Base-by-base conservation (phyloP, 2,797 vertebrate genomes). In the Hozukius guyotensis region DNA sequence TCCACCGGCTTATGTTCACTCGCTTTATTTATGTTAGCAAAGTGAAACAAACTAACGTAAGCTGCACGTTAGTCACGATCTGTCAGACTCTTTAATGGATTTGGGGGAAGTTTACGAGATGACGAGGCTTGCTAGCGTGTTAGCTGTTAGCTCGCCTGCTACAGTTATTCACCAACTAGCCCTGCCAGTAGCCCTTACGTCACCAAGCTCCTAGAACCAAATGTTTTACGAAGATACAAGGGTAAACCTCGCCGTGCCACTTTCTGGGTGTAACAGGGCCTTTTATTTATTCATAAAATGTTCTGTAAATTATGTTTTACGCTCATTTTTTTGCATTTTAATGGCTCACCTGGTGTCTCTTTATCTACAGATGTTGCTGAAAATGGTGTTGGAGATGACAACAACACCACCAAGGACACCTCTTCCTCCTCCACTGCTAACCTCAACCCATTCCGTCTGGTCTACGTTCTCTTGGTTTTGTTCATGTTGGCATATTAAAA, bases 381-480 rank as follows among this genome's bases (percentile, higher is more conserved):
- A n/a, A n/a, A 46, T 20, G 7, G 18, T 20, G 18, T 20, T 52
- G 46, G 0, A n/a, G 8, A 0, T 53, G n/a, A 53, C 18, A 32
- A 32, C 20, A 11, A 32, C 59, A n/a, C 25, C 55, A 57, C 24
- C 0, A 57, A 20, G 7, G 7, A 0, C 29, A 10, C 59, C 9
- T 55, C 18, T n/a, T 13, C 71, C 1, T 72, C 69, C 55, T 53
- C 38, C 3, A 5, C 24, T 20, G 16, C 8, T 24, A 2, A 31
- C 32, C 3, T 31, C 24, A 18, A 2, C 7, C 20, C 6, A 2
- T 11, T 60, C 20, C 4, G 13, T 25, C 60, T 84, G 64, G 1
- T 57, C 42, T 24, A 8, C 4, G 3, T 8, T 10, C 29, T 68
- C 49, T 5, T 66, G 1, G 16, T 24, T 38, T 0, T 59, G 2